phyloP scores from a whole-genome alignment of 2,888 invertebrate species.

The Pollenia griseotomentosa region DNA sequence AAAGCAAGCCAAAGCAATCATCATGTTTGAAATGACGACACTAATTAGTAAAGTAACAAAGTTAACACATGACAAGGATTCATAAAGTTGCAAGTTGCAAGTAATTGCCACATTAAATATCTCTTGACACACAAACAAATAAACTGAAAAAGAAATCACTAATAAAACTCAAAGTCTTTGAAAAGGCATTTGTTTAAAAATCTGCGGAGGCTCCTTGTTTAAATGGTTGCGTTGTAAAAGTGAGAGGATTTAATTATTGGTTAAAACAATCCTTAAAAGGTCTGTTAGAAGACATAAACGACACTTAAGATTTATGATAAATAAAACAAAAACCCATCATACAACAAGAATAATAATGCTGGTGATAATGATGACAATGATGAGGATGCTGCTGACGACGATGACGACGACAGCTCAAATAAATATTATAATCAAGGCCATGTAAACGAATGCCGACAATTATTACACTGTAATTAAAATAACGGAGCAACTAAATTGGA shows the following conservation, averaged over 20 bases:
- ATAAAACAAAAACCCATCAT: conserved; percentile 40
- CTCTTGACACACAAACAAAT: conserved; percentile 20
- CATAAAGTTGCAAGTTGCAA: conserved; percentile 68
- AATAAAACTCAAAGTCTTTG: not conserved
- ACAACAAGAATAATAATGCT: not conserved
- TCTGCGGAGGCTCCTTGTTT: not conserved
- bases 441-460: conserved; percentile 66
- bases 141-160: conserved; percentile 18
- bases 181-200: not conserved
- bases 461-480: conserved; percentile 58
- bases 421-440: conserved; percentile 63
- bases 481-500: conserved; percentile 56
- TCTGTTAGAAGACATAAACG: conserved; percentile 50
- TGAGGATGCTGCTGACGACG: not conserved
- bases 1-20: conserved; percentile 62
- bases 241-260: conserved; percentile 71
- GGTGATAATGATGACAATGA: not conserved
- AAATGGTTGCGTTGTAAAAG: conserved; percentile 50
- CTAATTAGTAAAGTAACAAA: conserved; percentile 74
- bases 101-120: conserved; percentile 66
- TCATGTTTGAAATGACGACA: conserved; percentile 74
- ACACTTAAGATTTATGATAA: conserved; percentile 72
- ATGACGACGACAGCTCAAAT: not conserved
- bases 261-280: conserved; percentile 71
- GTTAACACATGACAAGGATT: conserved; percentile 74